Conservation (phyloP, 2,797 vertebrate genomes). For the Australoheros facetus region DNA sequence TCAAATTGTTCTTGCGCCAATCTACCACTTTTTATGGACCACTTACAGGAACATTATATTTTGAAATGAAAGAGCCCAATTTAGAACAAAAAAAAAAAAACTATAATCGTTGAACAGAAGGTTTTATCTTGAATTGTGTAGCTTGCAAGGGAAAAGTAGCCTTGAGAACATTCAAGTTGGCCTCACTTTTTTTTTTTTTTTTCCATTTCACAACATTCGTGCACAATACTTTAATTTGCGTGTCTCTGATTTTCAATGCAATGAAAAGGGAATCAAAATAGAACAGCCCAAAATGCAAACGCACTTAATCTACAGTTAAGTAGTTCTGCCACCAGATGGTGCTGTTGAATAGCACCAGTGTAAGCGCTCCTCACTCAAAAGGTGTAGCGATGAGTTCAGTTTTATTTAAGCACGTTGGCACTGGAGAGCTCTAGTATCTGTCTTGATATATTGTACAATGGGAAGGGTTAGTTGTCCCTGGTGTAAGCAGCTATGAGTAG, state of each 20-base stretch:
- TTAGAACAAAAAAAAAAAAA: constrained; percentile 49
- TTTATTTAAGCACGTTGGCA: constrained; percentile 47
- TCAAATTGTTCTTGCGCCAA: constrained; percentile 66
- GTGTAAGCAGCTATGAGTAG: constrained; percentile 64
- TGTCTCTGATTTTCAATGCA: constrained; percentile 34
- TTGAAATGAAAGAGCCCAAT: constrained; percentile 44
- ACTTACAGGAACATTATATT: constrained; percentile 74
- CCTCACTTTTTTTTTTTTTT: constrained; percentile 36
- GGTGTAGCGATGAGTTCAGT: constrained; percentile 37
- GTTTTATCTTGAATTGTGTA: constrained; percentile 46
- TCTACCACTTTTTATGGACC: constrained; percentile 77
- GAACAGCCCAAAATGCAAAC: constrained; percentile 19
- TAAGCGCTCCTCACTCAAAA: constrained; percentile 46
- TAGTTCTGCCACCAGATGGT: constrained; percentile 61
- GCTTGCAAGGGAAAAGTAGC: constrained; percentile 46
- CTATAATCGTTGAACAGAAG: constrained; percentile 12
- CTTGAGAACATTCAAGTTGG: constrained; percentile 35
- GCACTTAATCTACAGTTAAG: constrained; percentile 28
- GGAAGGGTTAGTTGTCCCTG: constrained; percentile 65
- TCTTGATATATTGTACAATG: constrained; percentile 49
- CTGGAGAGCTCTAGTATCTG: constrained; percentile 48
- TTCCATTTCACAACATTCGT: constrained; percentile 56
- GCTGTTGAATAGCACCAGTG: constrained; percentile 37
- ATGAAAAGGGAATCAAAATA: constrained; percentile 48
- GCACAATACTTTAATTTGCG: constrained; percentile 62